Evolutionary conservation across 2,113 vertebrate species (phyloP).

Genomic region (Lichenostomus cassidix): DNA sequence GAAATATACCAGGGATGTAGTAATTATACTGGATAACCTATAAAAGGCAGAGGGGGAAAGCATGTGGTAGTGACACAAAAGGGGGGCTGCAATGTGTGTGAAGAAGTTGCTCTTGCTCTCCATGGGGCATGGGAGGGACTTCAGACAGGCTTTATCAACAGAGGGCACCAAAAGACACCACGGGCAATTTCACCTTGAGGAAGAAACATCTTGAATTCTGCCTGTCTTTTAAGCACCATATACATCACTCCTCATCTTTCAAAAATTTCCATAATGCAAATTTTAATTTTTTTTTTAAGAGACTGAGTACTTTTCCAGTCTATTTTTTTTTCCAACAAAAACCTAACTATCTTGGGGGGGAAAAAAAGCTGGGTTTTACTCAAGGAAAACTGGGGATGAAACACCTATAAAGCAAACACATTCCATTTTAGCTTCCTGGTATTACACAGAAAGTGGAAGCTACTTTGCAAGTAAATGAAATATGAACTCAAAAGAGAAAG

Average conservation of each 20-base stretch:
- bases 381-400: background rate
- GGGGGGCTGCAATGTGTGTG: background rate
- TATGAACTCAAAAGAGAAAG: background rate
- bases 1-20: background rate
- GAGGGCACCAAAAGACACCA: background rate
- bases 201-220: background rate
- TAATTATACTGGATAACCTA: accelerated
- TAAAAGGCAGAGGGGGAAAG: background rate
- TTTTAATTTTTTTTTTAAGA: background rate
- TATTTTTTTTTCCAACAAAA: background rate
- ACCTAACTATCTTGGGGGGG: background rate
- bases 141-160: background rate
- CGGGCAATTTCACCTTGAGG: accelerated
- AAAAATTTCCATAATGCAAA: background rate
- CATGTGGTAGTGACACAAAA: accelerated
- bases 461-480: background rate
- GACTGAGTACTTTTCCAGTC: background rate
- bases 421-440: background rate
- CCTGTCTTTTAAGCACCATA: background rate
- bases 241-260: background rate
- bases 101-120: background rate
- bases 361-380: background rate
- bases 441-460: background rate
- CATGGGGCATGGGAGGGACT: accelerated
- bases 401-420: background rate